Base-by-base conservation (phyloP, 2,797 vertebrate genomes). In the Furcifer pardalis region DNA sequence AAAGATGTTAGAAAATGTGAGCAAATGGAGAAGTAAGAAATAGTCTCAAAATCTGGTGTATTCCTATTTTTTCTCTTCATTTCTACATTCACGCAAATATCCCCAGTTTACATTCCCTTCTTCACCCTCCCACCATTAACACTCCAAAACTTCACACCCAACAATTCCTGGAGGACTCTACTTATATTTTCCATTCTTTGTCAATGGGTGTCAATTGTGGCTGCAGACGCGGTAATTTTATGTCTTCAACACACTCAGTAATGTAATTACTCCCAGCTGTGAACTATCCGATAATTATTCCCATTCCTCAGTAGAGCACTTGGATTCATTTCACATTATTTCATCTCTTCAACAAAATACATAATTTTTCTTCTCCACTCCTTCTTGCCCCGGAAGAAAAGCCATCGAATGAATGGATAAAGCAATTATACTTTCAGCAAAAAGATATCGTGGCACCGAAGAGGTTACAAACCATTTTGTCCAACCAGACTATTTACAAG, bases 401-500 rank as follows among this genome's bases (percentile, higher is more conserved):
- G 17, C 21, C 77, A 79, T 76, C 85, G 86, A 89, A 81, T 81
- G 59, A 78, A 88, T 63, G 21, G 81, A 91, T 86, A 87, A 90
- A 88, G 85, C 27, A 71, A 75, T 63, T 73, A 60, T 76, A 56
- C 35, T 85, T 90, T 81, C 69, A 77, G 77, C 65, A 56, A 23
- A 1, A 79, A 94, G 92, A 93, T 93, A 81, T 88, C 87, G 27
- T 87, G 95, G 97, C 96, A 96, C 94, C 71, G 95, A 94, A 95
- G 95, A 90, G 94, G 97, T 97, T 96, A 97, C 96, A 96, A 96
- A 96, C 96, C 97, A 97, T 98, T 98, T 98, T 97, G 97, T 98
- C 97, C 96, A 97, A 97, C 94, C 96, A 97, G 97, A 97, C 95
- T 97, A 97, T 98, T 98, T 98, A 98, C 97, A 97, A 97, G 96